These are phyloP conservation scores for Caenorhabditis briggsae DNA, from an alignment of 1,140 invertebrate genomes.

Conservation along the genomic window DNA sequence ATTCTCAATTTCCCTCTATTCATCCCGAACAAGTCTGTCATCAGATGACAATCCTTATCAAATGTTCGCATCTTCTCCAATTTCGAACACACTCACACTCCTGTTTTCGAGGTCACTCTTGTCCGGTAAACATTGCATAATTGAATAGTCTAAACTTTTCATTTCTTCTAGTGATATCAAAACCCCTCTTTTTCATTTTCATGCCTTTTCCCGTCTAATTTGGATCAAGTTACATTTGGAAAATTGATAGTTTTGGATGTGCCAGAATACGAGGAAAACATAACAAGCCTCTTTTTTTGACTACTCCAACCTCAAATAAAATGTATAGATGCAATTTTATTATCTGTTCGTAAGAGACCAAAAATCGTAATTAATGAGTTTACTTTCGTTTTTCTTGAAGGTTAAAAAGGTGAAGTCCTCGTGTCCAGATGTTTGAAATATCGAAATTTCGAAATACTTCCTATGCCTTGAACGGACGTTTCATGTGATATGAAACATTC, in stretches of 20 bases:
- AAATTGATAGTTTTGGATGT: constrained; percentile 24
- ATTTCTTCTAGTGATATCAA: constrained; percentile 22
- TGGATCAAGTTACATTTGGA: constrained; percentile 28
- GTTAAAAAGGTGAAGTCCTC: too few relatives aligned
- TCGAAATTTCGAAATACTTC: too few relatives aligned
- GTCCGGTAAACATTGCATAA: constrained; percentile 53
- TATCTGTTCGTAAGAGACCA: too few relatives aligned
- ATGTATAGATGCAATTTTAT: too few relatives aligned
- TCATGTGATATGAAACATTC: too few relatives aligned
- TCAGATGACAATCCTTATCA: constrained; percentile 42
- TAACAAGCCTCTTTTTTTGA: background rate
- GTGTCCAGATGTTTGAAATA: too few relatives aligned
- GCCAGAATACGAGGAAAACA: background rate
- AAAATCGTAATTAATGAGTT: too few relatives aligned
- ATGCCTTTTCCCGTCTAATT: constrained; percentile 15
- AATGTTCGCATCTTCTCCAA: constrained; percentile 30
- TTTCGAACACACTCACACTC: background rate
- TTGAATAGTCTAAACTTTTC: constrained; percentile 47
- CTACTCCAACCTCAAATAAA: too few relatives aligned
- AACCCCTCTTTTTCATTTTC: background rate
- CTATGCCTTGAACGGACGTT: too few relatives aligned
- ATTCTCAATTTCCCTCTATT: background rate
- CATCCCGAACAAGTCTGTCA: constrained; percentile 22
- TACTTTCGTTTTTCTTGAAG: too few relatives aligned
- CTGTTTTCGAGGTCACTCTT: constrained; percentile 41